Base-by-base conservation (phyloP, 2,113 vertebrate genomes). In the Spheniscus mendiculus region DNA sequence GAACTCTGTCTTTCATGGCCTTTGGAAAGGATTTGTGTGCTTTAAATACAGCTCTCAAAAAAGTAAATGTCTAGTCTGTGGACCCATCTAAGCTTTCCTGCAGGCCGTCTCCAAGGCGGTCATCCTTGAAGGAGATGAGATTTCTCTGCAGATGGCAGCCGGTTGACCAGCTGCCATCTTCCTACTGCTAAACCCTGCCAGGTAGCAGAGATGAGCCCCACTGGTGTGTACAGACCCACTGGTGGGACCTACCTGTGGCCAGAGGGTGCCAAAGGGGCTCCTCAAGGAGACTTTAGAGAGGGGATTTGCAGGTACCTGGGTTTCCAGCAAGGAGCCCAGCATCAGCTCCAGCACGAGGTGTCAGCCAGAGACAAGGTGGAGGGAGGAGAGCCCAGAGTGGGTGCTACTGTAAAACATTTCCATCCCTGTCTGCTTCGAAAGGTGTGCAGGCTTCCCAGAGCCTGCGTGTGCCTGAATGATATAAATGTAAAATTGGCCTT, bases 401-500 rank as follows among this genome's bases (percentile, higher is more conserved):
- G 40, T 44, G 38, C 47, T 69, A 52, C 80, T 71, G 47, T 34
- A 7, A 65, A 89, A 38, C 53, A 5, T 58, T 94, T 66, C 87
- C 36, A 29, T 15, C 71, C 66, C 71, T 94, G 80, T 83, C 84
- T 53, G 84, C 82, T 78, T 15, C 11, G 3, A 10, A 53, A 42
- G 42, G 42, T 6, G 15, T 42, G 42, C 42, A 77, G 29, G 81
- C 74, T 84, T 84, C 93, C 44, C 73, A 36, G 67, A 1, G 34
- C 47, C 72, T 25, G 32, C 0, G 2, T 73, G 73, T 19, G 91
- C n/a, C 73, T 26, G 70, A 67, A 49, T 42, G 79, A 96, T 94
- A 91, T 52, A 90, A 97, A 96, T 95, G 91, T 94, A 92, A 94
- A 95, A 96, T 76, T 91, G 83, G 94, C 92, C 91, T 95, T 89